Evolutionary conservation across 2,888 invertebrate genomes (phyloP).

Genomic region (Lumbricus terrestris): DNA sequence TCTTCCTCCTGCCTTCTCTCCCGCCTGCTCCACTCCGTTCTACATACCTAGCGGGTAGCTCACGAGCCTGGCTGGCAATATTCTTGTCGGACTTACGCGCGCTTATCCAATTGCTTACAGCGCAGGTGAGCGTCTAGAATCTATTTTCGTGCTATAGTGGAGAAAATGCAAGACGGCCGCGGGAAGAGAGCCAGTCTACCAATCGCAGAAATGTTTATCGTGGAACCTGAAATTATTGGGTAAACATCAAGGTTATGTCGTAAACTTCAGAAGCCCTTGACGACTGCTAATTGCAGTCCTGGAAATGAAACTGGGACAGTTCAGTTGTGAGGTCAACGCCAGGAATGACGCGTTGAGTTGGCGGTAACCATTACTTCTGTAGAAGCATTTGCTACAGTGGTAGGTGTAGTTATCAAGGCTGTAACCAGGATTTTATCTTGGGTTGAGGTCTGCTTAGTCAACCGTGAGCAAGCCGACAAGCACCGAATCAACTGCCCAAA

Average conservation of each 20-base stretch:
- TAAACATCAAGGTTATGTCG: neutral
- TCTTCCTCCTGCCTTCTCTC: neutral
- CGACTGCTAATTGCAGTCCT: neutral
- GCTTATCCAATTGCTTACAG: neutral
- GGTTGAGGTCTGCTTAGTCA: no score
- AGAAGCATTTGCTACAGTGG: no score
- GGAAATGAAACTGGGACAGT: neutral
- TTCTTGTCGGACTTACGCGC: neutral
- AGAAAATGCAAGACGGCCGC: neutral
- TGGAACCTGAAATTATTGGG: neutral
- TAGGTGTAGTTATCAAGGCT: no score
- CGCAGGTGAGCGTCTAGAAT: neutral
- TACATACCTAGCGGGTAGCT: neutral
- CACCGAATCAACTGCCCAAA: no score
- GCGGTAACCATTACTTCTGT: neutral
- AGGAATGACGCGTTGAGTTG: neutral
- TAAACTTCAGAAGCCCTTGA: neutral
- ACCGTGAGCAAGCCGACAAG: no score
- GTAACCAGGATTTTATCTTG: no score
- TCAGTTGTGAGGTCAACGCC: neutral
- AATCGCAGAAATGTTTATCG: neutral
- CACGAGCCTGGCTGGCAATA: neutral
- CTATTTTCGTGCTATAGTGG: neutral
- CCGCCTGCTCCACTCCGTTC: neutral
- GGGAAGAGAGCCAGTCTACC: neutral